These are phyloP conservation scores for Aphelocoma coerulescens DNA, from an alignment of 2,113 vertebrate genomes.

Conservation along the genomic window DNA sequence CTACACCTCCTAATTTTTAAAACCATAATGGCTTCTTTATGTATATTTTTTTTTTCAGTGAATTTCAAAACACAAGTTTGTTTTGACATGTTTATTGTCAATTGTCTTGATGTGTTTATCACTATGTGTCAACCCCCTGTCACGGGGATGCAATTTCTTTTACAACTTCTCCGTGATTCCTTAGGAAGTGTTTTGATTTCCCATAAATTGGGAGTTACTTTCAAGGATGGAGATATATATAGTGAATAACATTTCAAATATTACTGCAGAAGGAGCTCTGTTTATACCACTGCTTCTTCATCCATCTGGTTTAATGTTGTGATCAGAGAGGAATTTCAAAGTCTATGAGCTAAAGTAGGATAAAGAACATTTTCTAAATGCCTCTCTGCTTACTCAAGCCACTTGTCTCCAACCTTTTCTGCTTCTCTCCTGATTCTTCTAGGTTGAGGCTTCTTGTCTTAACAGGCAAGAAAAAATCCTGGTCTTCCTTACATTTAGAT, in stretches of 20 bases:
- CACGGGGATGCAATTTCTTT: not conserved
- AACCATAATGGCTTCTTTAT: not conserved
- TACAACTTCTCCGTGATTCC: not conserved
- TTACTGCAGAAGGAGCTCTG: not conserved
- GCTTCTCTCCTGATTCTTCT: not conserved
- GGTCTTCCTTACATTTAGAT: not conserved
- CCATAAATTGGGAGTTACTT: not conserved
- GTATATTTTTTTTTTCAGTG: not conserved
- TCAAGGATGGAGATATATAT: not conserved
- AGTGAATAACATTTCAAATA: not conserved
- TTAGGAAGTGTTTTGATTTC: not conserved
- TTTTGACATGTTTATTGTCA: not conserved
- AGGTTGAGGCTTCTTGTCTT: not conserved
- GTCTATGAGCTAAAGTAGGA: not conserved
- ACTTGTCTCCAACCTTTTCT: not conserved
- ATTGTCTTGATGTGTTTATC: not conserved
- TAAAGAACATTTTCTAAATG: not conserved
- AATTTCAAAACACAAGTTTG: not conserved
- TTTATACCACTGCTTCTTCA: not conserved
- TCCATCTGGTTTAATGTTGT: not conserved
- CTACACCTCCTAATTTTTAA: not conserved
- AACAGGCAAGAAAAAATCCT: not conserved
- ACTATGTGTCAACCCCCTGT: not conserved
- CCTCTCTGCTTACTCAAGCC: not conserved
- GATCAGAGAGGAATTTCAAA: not conserved